These are phyloP conservation scores for rat (Rattus norvegicus) DNA, from an alignment of 2,113 vertebrate genomes.

Conservation along the genomic window GRCr8 NC_086029.1:51650501-51651000, in stretches of 20 bases:
- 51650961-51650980: background rate
- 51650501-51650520: too few species aligned
- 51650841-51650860: background rate
- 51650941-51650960: background rate
- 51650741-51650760: background rate
- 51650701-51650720: too few species aligned
- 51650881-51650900: background rate
- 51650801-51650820: background rate
- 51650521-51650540: too few species aligned
- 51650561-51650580: too few species aligned
- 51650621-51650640: too few species aligned
- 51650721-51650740: too few species aligned
- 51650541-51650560: too few species aligned
- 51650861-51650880: background rate
- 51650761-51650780: background rate
- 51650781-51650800: background rate
- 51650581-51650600: too few species aligned
- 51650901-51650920: background rate
- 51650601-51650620: too few species aligned
- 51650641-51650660: too few species aligned
- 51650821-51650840: background rate
- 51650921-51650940: background rate
- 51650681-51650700: too few species aligned
- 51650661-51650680: too few species aligned
- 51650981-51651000: background rate